Evolutionary conservation across 2,888 invertebrate genomes (phyloP), one percentile per base, ranked within the genome.

Genomic region (Polyommatus icarus): DNA sequence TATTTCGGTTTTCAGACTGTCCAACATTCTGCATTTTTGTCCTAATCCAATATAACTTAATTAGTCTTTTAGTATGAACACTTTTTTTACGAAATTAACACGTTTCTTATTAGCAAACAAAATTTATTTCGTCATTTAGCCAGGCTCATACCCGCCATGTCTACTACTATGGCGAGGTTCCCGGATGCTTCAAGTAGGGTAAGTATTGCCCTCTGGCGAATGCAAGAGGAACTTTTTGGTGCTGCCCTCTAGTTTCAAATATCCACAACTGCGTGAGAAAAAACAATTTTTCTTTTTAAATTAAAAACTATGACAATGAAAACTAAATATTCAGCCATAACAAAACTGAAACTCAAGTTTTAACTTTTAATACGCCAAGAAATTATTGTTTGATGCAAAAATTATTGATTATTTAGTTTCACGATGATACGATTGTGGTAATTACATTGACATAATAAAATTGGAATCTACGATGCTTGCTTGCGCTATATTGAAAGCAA

Each of bases 21-120:
- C 96, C 96, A 95, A 97, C 97, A 97, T 97, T 97, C 97, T 97
- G 97, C 97, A 97, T 97, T 96, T 97, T 97, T 96, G 95, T 95
- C 96, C 96, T 95, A 95, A 93, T 91, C 90, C 92, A 93, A 94
- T 91, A 89, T 88, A 94, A 89, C 92, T 92, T 92, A 93, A 90
- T 91, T 91, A 92, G 91, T 93, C 92, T 92, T 91, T 93, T 87
- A 93, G 91, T 92, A 92, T 91, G 89, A 92, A 93, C 93, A 94
- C 94, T 93, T 90, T 90, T 91, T 89, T 87, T 90, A 90, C 86
- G 90, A 92, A 92, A 93, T 93, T 91, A 93, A 90, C 93, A 93
- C 94, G 92, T 92, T 92, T 90, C 91, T 93, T 90, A 93, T 91
- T 92, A 92, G 91, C 93, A 93, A 94, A 94, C 94, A 94, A 93